phyloP scores from a whole-genome alignment of 2,113 vertebrate species.

The Aythya baeri region DNA sequence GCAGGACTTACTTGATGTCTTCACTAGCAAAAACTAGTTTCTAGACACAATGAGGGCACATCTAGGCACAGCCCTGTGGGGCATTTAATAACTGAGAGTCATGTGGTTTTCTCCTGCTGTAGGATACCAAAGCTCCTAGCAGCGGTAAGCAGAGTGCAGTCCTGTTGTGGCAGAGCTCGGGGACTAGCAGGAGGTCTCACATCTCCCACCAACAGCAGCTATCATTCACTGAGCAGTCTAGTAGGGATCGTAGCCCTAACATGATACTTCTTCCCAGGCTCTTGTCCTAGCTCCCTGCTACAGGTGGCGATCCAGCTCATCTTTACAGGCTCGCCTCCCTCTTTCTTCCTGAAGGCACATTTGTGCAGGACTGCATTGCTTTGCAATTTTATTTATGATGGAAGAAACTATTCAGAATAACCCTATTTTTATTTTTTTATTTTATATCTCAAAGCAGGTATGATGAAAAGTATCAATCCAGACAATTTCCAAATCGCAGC shows the following conservation, averaged over 20 bases:
- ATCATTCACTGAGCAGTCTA: neutral
- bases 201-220: neutral
- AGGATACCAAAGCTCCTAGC: neutral
- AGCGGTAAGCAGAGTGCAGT: neutral
- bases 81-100: neutral
- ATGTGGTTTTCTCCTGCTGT: neutral
- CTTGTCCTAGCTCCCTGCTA: neutral
- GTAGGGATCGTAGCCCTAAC: neutral
- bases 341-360: neutral
- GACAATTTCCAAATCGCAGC: neutral
- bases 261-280: fast-evolving
- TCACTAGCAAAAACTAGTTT: neutral
- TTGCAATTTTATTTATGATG: neutral
- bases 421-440: neutral
- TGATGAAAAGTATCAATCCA: neutral
- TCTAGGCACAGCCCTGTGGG: neutral
- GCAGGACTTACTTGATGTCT: neutral
- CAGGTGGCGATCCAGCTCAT: neutral
- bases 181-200: neutral
- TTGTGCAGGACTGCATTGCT: neutral
- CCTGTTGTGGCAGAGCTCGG: neutral
- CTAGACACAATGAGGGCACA: neutral
- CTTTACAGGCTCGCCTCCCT: neutral
- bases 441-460: neutral
- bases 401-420: neutral